These are phyloP conservation scores for Spea hammondii DNA, from an alignment of 2,797 vertebrate species.

Conservation along the genomic window DNA sequence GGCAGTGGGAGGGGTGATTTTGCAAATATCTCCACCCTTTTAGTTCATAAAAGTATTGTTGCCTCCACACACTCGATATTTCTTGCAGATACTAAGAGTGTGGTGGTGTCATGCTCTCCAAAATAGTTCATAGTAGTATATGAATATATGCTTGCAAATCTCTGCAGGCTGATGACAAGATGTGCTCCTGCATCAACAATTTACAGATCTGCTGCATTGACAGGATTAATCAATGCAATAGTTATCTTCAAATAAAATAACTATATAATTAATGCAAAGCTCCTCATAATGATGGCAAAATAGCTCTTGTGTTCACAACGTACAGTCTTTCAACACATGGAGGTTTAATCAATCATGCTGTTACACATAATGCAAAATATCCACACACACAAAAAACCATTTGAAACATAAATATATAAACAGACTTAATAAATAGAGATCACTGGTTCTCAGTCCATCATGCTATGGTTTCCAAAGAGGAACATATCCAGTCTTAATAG, in stretches of 20 bases:
- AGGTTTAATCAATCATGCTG: background rate
- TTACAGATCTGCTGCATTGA: background rate
- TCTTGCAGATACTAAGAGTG: background rate
- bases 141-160: background rate
- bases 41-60: no score
- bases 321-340: background rate
- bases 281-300: background rate
- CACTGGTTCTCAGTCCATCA: background rate
- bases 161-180: background rate
- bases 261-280: no score
- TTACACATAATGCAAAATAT: background rate
- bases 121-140: background rate
- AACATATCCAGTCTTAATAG: background rate
- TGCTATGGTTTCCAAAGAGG: background rate
- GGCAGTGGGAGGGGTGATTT: no score
- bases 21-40: no score
- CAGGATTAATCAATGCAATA: no score
- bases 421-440: background rate
- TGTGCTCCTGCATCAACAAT: background rate
- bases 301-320: background rate
- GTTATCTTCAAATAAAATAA: no score
- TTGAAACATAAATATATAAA: slow-evolving; percentile 13
- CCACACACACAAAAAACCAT: background rate
- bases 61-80: background rate
- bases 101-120: background rate